Evolutionary conservation across 2,797 vertebrate genomes (phyloP).

Genomic region (Heterohyrax brucei): DNA sequence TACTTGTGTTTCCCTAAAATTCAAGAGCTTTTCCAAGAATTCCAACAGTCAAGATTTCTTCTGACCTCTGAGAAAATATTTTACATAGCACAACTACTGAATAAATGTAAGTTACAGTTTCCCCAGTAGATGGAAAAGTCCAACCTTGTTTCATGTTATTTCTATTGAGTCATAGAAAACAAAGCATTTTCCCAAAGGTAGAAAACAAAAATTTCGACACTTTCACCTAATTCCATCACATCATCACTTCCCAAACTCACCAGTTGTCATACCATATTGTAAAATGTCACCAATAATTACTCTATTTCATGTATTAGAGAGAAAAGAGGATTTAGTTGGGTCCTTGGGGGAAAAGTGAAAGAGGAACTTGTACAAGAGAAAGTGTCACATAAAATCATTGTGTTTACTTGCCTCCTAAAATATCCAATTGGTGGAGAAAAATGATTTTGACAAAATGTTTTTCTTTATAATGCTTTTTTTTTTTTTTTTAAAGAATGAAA

Average conservation of each 20-base stretch:
- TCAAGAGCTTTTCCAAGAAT: constrained; percentile 42
- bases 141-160: constrained; percentile 67
- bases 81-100: constrained; percentile 32
- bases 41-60: constrained; percentile 33
- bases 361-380: constrained; percentile 40
- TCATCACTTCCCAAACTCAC: constrained; percentile 73
- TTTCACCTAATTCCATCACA: constrained; percentile 75
- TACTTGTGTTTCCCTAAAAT: constrained; percentile 5
- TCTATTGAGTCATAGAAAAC: constrained; percentile 69
- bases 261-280: constrained; percentile 79
- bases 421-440: constrained; percentile 61
- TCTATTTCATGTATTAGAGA: constrained; percentile 60
- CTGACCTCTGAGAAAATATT: constrained; percentile 59
- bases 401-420: background rate
- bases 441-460: constrained; percentile 63
- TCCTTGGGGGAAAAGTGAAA: constrained; percentile 59
- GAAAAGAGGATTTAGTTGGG: constrained; percentile 44
- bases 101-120: constrained; percentile 63
- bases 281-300: constrained; percentile 81
- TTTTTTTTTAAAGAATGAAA: constrained; percentile 36
- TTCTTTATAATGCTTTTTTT: background rate
- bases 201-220: constrained; percentile 74
- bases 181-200: constrained; percentile 32
- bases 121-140: constrained; percentile 57
- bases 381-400: background rate